These are phyloP conservation scores for Microtus agrestis DNA, from an alignment of 2,797 vertebrate species.

Conservation along the genomic window DNA sequence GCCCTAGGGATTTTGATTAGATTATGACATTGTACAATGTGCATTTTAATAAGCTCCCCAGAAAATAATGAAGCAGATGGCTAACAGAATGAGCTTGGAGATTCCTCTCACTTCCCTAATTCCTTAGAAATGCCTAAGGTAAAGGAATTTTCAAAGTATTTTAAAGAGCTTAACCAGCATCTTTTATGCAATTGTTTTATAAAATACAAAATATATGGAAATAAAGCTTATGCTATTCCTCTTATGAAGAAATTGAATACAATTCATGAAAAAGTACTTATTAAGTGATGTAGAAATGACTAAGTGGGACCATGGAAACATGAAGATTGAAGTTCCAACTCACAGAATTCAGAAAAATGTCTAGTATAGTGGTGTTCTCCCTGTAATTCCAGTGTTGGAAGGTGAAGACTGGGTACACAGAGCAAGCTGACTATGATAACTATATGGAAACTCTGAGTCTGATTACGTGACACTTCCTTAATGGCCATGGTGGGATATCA, in stretches of 20 bases:
- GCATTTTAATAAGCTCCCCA: constrained; percentile 12
- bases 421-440: not conserved
- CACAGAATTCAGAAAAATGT: not conserved
- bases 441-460: not conserved
- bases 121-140: not conserved
- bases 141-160: constrained; percentile 38
- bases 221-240: not conserved
- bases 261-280: not conserved
- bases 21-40: not conserved
- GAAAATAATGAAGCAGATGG: constrained; percentile 11
- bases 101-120: not conserved
- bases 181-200: not conserved
- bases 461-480: not conserved
- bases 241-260: not conserved
- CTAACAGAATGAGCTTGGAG: not conserved
- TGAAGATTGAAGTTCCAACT: not conserved
- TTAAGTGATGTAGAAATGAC: not conserved
- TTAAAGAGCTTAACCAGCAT: not conserved
- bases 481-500: too few species aligned
- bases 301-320: not conserved
- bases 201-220: not conserved
- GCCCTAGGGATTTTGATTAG: not conserved
- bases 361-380: too few species aligned
- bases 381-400: not conserved
- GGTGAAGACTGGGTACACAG: not conserved